Evolutionary conservation across 2,113 vertebrate genomes (phyloP).

Genomic region (Empidonax alnorum): DNA sequence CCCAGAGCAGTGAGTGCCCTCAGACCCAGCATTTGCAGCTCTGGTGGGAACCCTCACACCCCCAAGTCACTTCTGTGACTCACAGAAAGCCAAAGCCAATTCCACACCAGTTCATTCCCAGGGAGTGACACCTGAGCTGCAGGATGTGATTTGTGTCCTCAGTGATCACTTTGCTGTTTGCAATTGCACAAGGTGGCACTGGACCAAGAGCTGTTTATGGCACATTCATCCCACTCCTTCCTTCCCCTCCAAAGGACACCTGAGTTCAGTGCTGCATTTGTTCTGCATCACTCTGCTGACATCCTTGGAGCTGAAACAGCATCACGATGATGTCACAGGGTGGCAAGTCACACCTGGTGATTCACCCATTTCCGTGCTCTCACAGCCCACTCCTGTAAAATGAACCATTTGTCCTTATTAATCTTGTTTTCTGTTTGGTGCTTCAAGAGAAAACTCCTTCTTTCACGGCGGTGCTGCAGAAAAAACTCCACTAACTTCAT

Average conservation of each 20-base stretch:
- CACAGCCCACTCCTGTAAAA: background rate
- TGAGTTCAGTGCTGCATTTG: accelerated
- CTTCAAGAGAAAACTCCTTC: background rate
- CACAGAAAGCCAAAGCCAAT: background rate
- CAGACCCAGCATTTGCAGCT: background rate
- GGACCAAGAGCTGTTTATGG: background rate
- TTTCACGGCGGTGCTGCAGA: background rate
- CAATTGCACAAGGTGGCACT: background rate
- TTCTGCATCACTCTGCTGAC: background rate
- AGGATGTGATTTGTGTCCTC: background rate
- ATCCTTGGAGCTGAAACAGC: background rate
- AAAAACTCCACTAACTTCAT: background rate
- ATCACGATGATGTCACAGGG: background rate
- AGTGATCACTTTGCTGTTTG: background rate
- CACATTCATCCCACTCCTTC: background rate
- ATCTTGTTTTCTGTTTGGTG: background rate
- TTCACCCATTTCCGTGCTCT: background rate
- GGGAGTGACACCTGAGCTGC: background rate
- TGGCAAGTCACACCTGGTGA: background rate
- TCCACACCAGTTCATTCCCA: background rate
- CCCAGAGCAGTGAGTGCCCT: background rate
- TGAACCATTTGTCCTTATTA: background rate
- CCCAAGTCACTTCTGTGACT: background rate
- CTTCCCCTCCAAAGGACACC: background rate
- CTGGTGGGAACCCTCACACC: accelerated